Conservation (phyloP, 2,113 vertebrate species). For the Anguilla japonica region DNA sequence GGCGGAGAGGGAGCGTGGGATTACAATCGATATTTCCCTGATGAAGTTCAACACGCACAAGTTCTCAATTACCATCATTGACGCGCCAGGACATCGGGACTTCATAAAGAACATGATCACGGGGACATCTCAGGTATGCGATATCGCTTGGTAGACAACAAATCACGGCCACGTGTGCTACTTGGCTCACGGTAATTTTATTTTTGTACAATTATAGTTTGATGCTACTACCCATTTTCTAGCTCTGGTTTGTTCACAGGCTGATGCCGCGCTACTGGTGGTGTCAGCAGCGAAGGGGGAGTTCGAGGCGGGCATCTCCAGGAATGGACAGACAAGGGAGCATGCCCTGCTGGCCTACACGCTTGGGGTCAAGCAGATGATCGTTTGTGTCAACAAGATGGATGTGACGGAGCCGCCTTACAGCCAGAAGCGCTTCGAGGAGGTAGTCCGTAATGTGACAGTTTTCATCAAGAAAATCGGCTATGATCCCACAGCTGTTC, state of each 20-base stretch:
- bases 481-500: slow-evolving; percentile 61
- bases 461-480: slow-evolving; percentile 77
- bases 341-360: slow-evolving; percentile 74
- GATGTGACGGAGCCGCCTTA: slow-evolving; percentile 74
- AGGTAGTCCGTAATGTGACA: slow-evolving; percentile 67
- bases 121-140: slow-evolving; percentile 72
- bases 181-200: too few relatives aligned
- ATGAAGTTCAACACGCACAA: slow-evolving; percentile 75
- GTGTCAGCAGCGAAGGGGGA: slow-evolving; percentile 73
- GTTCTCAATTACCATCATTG: slow-evolving; percentile 75
- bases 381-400: slow-evolving; percentile 81
- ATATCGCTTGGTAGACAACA: background rate
- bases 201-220: background rate
- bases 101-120: slow-evolving; percentile 86
- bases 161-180: background rate
- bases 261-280: slow-evolving; percentile 71
- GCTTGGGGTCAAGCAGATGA: slow-evolving; percentile 75
- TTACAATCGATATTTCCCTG: slow-evolving; percentile 77
- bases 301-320: slow-evolving; percentile 72
- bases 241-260: slow-evolving; percentile 47
- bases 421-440: slow-evolving; percentile 70
- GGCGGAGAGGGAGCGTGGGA: slow-evolving; percentile 75
- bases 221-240: too few relatives aligned
- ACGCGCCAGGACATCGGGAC: slow-evolving; percentile 77
- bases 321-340: slow-evolving; percentile 74